Percentiles rank a stretch among this genome's conserved stretches.
These are phyloP conservation scores for Diarsia dahlii DNA, from an alignment of 2,888 invertebrate species.

Conservation along the genomic window DNA sequence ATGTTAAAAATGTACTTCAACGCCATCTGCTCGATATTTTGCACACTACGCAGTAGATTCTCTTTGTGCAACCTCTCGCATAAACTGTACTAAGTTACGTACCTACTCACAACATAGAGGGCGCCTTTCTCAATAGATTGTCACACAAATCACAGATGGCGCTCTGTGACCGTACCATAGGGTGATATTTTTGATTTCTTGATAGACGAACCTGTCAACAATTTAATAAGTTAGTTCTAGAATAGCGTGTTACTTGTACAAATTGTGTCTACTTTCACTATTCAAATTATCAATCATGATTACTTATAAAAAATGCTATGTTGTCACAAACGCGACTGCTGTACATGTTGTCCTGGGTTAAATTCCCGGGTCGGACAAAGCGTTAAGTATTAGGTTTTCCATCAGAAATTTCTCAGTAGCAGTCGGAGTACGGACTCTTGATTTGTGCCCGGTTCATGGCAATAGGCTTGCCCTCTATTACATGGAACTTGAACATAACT, in stretches of 20 bases:
- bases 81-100: too few species aligned
- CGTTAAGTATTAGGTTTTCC: too few species aligned
- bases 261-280: not conserved
- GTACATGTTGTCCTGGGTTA: too few species aligned
- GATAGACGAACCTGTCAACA: not conserved
- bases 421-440: too few species aligned
- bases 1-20: not conserved
- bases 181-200: not conserved
- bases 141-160: constrained; percentile 22
- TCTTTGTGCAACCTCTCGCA: rapidly evolving
- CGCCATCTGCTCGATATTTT: constrained; percentile 17
- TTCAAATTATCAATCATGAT: not conserved
- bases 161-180: not conserved
- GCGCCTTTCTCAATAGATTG: not conserved
- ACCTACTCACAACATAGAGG: not conserved
- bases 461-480: too few species aligned
- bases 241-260: not conserved
- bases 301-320: too few species aligned
- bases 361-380: too few species aligned
- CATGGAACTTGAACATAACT: too few species aligned
- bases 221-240: not conserved
- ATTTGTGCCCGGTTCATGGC: too few species aligned
- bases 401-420: too few species aligned
- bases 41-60: not conserved
- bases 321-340: too few species aligned